These are phyloP conservation scores for Erythrocercus mccallii DNA, from an alignment of 2,113 vertebrate genomes.

Conservation along the genomic window DNA sequence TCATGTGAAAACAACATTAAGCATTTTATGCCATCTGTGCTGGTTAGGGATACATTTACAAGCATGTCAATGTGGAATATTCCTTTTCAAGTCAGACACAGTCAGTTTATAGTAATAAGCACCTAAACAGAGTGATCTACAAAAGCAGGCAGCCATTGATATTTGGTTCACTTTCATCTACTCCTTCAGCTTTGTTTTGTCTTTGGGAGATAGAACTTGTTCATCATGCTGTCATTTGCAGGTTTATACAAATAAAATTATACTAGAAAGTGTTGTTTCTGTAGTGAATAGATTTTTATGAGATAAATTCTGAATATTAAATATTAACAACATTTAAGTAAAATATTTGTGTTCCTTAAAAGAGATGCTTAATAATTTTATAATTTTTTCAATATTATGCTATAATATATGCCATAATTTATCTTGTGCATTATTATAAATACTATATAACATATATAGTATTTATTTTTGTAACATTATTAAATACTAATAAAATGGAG, in stretches of 20 bases:
- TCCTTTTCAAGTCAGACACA: conserved; percentile 48
- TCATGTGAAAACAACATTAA: conserved; percentile 70
- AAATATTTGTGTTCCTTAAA: background rate
- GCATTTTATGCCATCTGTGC: conserved; percentile 77
- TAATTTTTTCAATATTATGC: background rate
- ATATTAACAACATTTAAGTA: background rate
- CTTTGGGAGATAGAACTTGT: background rate
- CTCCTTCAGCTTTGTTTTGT: background rate
- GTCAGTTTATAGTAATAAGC: conserved; percentile 37
- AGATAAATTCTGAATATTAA: background rate
- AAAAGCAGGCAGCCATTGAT: conserved; percentile 7
- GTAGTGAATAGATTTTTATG: background rate
- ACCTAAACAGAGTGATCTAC: conserved; percentile 6
- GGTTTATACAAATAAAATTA: background rate
- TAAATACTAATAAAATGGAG: background rate
- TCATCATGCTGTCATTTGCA: background rate
- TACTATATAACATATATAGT: background rate
- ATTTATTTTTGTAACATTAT: background rate
- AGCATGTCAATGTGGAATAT: conserved; percentile 49
- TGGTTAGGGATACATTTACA: conserved; percentile 52
- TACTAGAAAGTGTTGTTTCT: background rate
- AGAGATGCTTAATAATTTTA: background rate
- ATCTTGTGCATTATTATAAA: background rate
- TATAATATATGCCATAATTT: background rate
- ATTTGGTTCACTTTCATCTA: background rate